Evolutionary conservation across 2,888 invertebrate genomes (phyloP).

Genomic region (Odontothrips loti): DNA sequence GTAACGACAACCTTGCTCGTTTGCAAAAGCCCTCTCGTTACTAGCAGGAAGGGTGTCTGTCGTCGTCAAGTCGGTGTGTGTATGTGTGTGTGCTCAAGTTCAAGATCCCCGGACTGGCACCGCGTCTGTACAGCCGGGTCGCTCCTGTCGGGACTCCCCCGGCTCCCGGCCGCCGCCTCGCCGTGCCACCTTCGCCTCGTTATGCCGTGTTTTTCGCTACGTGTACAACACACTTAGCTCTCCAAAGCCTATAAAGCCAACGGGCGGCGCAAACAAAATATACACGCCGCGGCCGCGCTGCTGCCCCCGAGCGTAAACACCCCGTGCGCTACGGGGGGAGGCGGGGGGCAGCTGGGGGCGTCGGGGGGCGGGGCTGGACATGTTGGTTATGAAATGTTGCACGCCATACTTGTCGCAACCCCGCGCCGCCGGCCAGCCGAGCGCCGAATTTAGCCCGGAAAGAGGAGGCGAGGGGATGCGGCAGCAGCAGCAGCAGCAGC

Average conservation of each 20-base stretch:
- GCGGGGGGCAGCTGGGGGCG: not conserved
- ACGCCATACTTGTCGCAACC: not conserved
- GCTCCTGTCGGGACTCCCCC: not conserved
- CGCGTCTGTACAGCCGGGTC: not conserved
- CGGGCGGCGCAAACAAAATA: slow-evolving; percentile 3
- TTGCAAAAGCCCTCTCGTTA: too few species aligned
- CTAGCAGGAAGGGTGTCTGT: too few species aligned
- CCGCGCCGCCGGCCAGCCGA: too few species aligned
- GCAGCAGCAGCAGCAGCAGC: too few species aligned
- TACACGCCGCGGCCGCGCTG: not conserved
- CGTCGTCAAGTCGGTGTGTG: too few species aligned
- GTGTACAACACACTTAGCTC: slow-evolving; percentile 1
- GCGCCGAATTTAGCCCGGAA: too few species aligned
- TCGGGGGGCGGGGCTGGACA: too few species aligned
- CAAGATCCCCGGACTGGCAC: not conserved
- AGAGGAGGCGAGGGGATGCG: too few species aligned
- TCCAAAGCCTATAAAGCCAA: not conserved
- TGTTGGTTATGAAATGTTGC: not conserved
- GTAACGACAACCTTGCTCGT: too few species aligned
- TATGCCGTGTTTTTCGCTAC: slow-evolving; percentile 14
- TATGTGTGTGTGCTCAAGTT: not conserved
- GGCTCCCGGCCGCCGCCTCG: not conserved
- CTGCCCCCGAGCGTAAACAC: not conserved
- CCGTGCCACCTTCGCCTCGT: not conserved
- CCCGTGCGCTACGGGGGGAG: not conserved